Base-by-base conservation (phyloP, 2,113 vertebrate genomes). In the Pleuronectes platessa region DNA sequence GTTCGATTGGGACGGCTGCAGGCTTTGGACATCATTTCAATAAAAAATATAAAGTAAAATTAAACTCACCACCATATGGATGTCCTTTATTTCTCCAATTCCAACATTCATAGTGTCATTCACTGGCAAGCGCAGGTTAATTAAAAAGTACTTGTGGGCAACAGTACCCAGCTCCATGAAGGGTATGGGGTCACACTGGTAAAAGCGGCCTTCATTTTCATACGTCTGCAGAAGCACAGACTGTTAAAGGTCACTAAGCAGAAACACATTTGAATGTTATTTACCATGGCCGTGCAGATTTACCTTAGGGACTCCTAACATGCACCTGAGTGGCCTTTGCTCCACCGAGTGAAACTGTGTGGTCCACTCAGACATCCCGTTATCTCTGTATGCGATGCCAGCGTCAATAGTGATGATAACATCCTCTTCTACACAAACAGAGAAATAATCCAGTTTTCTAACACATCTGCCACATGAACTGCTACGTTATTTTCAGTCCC, bases 61-160 rank as follows among this genome's bases (percentile, higher is more conserved):
- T 12, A 9, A 68, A 61, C 86, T 85, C 79, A 88, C 79, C 79
- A 88, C 76, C 7, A 88, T 0, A 23, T 82, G 79, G 73, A 88
- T 63, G 79, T 88, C 82, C 9, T 82, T 79, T 66, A 85, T 82
- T 63, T 85, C 86, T 45, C 82, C 82, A 0, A 85, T 85, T 31
- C 86, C 86, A 17, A 68, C 27, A 0, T 88, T 88, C 15, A 85
- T n/a, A 0, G 82, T 79, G 71, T 77, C 79, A 7, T 88, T 85
- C 35, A 88, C 86, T 3, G 86, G 82, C 69, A 88, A 24, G 23
- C 79, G 73, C 18, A 85, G 53, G 73, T 88, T 88, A 0, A 88
- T 73, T 40, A 85, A 37, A 55, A 79, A 88, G 40, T 82, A 85
- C 35, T 77, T 80, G 69, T 88, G 86, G 35, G 76, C 76, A 47